Base-by-base conservation (phyloP, 2,888 invertebrate species). In the Agriopis marginaria region DNA sequence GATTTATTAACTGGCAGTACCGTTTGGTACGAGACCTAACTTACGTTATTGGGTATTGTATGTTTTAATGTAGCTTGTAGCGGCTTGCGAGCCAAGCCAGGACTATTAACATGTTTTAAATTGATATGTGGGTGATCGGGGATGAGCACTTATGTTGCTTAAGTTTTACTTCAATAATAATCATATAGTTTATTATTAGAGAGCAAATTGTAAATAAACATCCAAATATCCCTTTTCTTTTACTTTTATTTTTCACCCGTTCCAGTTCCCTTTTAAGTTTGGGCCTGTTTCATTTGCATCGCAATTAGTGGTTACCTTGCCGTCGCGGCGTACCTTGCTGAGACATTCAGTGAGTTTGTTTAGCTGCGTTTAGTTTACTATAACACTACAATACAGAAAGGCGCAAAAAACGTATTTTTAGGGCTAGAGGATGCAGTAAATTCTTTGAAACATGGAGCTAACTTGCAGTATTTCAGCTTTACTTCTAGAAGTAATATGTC, bases 131-230 rank as follows among this genome's bases (percentile, higher is more conserved):
- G 94, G 91, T 89, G 83, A 86, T 87, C 85, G 85, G 86, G 91
- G 89, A 86, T 86, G 82, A 86, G 89, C 87, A 88, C 85, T 85
- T 87, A 87, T 86, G 91, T 90, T 87, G 90, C 89, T 87, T 88
- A 84, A 87, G 86, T 86, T 90, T 91, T 88, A 88, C 89, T 91
- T 89, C 85, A 84, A 89, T 91, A 89, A 91, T 93, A 92, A 91
- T 92, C 90, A 80, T 81, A 86, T 90, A 88, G 88, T 91, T 85
- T 92, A 91, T 92, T 92, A 92, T 92, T 92, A 89, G 86, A 89
- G 87, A 89, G 87, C 87, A 83, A 90, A 89, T 87, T 94, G 94
- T 94, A 94, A 94, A 94, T 94, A 94, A 94, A 94, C 92, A 93
- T 92, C 92, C 91, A 88, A 88, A 88, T 91, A 90, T 90, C 92